phyloP scores from a whole-genome alignment of 2,113 vertebrate species.

The Arizona elegans region DNA sequence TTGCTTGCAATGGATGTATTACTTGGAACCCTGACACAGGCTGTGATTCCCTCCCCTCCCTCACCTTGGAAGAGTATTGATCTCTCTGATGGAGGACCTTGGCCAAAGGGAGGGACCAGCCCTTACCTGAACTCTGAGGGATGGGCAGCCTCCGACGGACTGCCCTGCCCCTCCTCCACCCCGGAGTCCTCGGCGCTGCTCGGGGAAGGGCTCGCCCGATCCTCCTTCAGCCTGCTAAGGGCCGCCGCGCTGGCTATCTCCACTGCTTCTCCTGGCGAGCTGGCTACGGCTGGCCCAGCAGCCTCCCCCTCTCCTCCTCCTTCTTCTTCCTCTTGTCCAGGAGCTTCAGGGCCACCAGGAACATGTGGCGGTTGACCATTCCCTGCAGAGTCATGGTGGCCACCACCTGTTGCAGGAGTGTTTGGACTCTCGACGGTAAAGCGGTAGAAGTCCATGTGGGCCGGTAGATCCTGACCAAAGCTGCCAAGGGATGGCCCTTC shows the following conservation, averaged over 20 bases:
- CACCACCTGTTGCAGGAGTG: conserved; percentile 82
- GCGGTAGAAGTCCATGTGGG: conserved; percentile 85
- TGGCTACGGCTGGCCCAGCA: conserved; percentile 11
- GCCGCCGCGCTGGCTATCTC: not conserved
- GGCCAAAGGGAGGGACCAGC: not conserved
- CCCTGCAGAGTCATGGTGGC: conserved; percentile 94
- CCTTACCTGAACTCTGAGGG: conserved; percentile 92
- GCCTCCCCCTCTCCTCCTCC: conserved; percentile 69
- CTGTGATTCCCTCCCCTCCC: not conserved
- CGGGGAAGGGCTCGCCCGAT: conserved; percentile 63
- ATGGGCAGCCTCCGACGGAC: conserved; percentile 79
- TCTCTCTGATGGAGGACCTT: too few species aligned
- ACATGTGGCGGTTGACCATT: conserved; percentile 85
- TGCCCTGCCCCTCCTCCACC: conserved; percentile 76
- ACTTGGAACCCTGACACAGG: too few species aligned
- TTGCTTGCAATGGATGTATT: too few species aligned
- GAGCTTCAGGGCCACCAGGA: conserved; percentile 83
- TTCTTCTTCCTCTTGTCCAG: conserved; percentile 70
- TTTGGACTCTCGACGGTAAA: conserved; percentile 92
- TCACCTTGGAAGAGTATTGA: not conserved
- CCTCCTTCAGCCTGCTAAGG: conserved; percentile 50
- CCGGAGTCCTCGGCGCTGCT: conserved; percentile 74
- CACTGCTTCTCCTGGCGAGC: not conserved
- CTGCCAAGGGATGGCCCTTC: conserved; percentile 70
- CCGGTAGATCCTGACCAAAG: conserved; percentile 72